Conservation (phyloP, 2,888 invertebrate species). For the Zelleria hepariella region DNA sequence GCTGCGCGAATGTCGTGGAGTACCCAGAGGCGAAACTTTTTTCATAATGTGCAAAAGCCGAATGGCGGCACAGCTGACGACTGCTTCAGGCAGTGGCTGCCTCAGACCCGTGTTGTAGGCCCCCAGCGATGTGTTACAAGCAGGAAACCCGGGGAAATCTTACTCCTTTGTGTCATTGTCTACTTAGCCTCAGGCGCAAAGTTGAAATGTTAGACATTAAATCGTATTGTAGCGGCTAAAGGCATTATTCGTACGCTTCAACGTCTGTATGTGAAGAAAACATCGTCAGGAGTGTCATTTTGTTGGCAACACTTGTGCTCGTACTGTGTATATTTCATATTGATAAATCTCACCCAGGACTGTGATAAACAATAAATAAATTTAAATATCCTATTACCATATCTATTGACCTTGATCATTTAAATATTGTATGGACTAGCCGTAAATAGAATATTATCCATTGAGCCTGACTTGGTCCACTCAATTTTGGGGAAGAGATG, state of each 20-base stretch:
- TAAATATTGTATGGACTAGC: too few relatives aligned
- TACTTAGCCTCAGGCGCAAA: conserved; percentile 45
- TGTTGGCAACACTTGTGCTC: too few relatives aligned
- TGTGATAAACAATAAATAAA: too few relatives aligned
- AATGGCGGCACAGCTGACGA: conserved; percentile 57
- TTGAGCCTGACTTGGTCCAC: too few relatives aligned
- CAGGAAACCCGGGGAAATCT: conserved; percentile 41
- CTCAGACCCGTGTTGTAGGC: conserved; percentile 34
- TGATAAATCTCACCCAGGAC: too few relatives aligned
- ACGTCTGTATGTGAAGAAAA: background rate
- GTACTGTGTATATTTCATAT: too few relatives aligned
- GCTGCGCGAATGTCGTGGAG: conserved; percentile 19
- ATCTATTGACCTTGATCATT: too few relatives aligned
- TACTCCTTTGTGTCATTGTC: conserved; percentile 44
- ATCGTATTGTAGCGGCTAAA: conserved; percentile 3
- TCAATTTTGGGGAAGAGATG: too few relatives aligned
- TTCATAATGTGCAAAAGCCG: conserved; percentile 60
- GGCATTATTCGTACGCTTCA: background rate
- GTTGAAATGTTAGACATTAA: conserved; percentile 26
- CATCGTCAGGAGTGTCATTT: too few relatives aligned
- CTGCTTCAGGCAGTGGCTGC: conserved; percentile 46
- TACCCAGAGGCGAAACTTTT: conserved; percentile 52
- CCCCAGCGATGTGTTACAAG: conserved; percentile 60
- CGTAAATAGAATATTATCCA: too few relatives aligned
- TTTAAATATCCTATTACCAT: too few relatives aligned